Evolutionary conservation across 2,113 vertebrate species (phyloP), one percentile per base, ranked within the genome.

Genomic region (Mormyrus lacerda): DNA sequence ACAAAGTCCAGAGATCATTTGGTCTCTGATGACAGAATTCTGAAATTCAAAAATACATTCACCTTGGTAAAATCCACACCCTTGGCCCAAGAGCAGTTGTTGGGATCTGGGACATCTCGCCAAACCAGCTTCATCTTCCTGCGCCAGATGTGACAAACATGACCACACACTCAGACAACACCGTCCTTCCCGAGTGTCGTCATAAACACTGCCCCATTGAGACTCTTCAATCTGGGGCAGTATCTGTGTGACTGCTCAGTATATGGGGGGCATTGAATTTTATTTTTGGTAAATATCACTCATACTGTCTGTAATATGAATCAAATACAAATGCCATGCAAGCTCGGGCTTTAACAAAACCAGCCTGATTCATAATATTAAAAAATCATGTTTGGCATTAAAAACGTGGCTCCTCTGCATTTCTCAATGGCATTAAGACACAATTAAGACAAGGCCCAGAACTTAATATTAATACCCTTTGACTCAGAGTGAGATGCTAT

Each of bases 31-130:
- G 42, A 24, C 0, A 27, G 44, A 84, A 84, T 47, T 84, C 27
- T 39, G 85, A 85, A 31, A 44, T n/a, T 35, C n/a, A 73, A 13
- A 35, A 17, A 55, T 53, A 73, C 24, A 13, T 92, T 51, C 87
- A 99, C 98, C 97, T 97, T 97, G 92, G 97, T 95, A 82, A 98
- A 97, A 92, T 99, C 97, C 27, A 97, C 92, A 93, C 95, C 97
- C 95, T 97, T 97, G 1, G 98, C 98, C 98, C 98, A 99, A 21
- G 98, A 99, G 91, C 98, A 99, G 31, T 98, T 97, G 92, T 96
- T 98, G 27, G 98, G 98, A 90, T 99, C 98, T 87, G 98, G 98
- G 86, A 99, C 95, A 51, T 99, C 97, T 90, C 97, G 97, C 98
- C 97, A 99, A 90, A 99, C 93, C 79, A 98, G 91, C 45, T 94